phyloP scores from a whole-genome alignment of 2,888 invertebrate genomes.

The Eulithis prunata region DNA sequence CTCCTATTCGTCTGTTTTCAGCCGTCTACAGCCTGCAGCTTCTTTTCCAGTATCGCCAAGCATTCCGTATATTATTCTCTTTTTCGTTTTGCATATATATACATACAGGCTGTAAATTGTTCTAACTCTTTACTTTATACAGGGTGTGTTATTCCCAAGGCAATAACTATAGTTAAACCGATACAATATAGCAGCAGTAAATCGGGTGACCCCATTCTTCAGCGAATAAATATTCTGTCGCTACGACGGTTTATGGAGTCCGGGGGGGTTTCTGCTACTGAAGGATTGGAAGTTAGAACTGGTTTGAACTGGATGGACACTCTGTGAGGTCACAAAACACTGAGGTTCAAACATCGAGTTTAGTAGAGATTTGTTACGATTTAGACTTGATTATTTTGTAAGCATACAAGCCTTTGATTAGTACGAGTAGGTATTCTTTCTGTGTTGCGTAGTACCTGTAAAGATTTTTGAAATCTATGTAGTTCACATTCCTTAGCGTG shows the following conservation, averaged over 20 bases:
- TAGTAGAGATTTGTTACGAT: no score
- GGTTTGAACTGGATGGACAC: no score
- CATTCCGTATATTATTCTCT: no score
- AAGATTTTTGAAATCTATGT: no score
- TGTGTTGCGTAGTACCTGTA: no score
- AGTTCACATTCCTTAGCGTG: no score
- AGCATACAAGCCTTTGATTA: no score
- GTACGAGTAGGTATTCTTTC: no score
- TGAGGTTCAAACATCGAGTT: no score
- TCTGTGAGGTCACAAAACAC: no score
- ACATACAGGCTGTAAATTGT: background rate
- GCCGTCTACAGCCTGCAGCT: background rate
- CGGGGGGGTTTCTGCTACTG: constrained; percentile 3
- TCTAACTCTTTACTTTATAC: constrained; percentile 2
- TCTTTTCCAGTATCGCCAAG: no score
- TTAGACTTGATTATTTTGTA: no score
- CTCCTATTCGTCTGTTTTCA: background rate
- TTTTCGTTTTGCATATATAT: background rate
- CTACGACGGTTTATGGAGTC: constrained; percentile 13
- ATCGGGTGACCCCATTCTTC: constrained; percentile 26
- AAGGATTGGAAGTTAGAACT: background rate
- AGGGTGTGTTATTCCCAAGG: constrained; percentile 14
- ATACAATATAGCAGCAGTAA: constrained; percentile 28
- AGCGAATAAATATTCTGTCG: constrained; percentile 23
- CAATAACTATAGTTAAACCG: constrained; percentile 24